Evolutionary conservation across 2,888 invertebrate genomes (phyloP), one percentile per base, ranked within the genome.

Genomic region (Chaitophorus viminalis): DNA sequence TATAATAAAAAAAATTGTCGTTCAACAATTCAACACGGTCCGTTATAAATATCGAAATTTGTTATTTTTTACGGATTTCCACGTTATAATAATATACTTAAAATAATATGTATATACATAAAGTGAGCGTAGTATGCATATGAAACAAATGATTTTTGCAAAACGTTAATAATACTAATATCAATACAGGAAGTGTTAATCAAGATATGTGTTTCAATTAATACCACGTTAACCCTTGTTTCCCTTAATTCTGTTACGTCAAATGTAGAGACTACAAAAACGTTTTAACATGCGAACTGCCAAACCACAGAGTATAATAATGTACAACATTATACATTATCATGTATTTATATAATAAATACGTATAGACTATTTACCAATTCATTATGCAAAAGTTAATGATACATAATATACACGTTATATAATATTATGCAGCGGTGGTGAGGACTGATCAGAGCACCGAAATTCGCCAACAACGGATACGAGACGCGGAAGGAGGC

Each of bases 251-350:
- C 33, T 6, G 46, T 25, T 29, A 70, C 81, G 31, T 79, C 79
- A 36, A 65, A 65, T 65, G 79, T 79, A 65, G 36, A 79, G 39
- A 65, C n/a, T 79, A 65, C 79, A 79, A 79, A 65, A 79, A 79
- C 36, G 65, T 79, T 79, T 79, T 36, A 60, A 79, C 70, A 31
- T 17, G 29, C 70, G 29, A 60, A 60, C 60, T 5, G 6, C 60
- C 4, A 21, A 3, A 60, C 60, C 60, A 60, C 60, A 60, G 21
- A 21, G 60, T 60, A 21, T 46, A 46, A 14, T 46, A 46, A 46
- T 46, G 46, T 14, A 14, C 46, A 46, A 46, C 46, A 46, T 36
- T 5, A 36, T 46, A 14, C 14, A 46, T 14, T 2, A 14, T 46
- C 60, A 25, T 60, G 25, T 25, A 60, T 78, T 33, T 3, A 31